phyloP scores from a whole-genome alignment of 2,797 vertebrate genomes.

The Enteromius viviparus region DNA sequence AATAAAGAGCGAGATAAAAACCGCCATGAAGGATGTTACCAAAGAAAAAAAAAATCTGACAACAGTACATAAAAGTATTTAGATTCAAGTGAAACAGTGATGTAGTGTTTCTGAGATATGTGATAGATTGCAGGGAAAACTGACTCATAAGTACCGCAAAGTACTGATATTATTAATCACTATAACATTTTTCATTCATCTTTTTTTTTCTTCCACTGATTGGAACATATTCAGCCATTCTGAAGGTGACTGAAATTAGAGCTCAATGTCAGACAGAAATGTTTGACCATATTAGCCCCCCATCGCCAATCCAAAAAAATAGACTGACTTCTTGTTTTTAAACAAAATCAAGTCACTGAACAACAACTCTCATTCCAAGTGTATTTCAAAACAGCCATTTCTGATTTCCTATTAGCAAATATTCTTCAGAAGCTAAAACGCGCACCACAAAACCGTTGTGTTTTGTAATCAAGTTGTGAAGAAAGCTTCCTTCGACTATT shows the following conservation, averaged over 20 bases:
- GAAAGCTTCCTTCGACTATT: conserved; percentile 52
- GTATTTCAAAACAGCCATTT: conserved; percentile 28
- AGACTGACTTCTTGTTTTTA: background rate
- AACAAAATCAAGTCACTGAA: background rate
- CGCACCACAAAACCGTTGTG: conserved; percentile 60
- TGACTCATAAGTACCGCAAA: background rate
- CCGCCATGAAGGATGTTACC: background rate
- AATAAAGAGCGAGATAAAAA: background rate
- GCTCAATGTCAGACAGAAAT: background rate
- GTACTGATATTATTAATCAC: background rate
- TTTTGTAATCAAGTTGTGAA: conserved; percentile 55
- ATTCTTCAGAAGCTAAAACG: conserved; percentile 53
- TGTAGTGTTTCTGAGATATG: background rate
- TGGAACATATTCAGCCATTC: background rate
- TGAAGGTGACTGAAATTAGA: background rate
- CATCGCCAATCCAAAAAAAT: background rate
- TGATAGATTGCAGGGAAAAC: background rate
- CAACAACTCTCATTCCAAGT: background rate
- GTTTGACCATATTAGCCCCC: background rate
- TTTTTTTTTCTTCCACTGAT: background rate
- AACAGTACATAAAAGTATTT: background rate
- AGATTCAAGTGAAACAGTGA: background rate
- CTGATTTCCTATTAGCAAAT: conserved; percentile 52
- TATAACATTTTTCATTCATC: background rate
- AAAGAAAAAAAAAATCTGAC: background rate